These are phyloP conservation scores for Chymomyza costata DNA, from an alignment of 1,140 invertebrate species.

Conservation along the genomic window DNA sequence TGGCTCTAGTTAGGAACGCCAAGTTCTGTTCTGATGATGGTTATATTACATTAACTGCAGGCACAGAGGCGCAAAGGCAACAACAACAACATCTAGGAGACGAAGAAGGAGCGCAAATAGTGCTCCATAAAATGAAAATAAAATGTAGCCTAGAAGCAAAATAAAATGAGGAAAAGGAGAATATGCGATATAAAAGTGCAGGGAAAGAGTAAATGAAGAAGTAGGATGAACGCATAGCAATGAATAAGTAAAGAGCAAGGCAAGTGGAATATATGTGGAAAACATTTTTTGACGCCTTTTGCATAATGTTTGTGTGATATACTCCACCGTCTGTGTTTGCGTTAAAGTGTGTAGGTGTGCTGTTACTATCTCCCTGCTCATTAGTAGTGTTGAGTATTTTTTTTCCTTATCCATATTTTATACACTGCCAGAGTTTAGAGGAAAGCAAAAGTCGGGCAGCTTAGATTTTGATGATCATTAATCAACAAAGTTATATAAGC, in stretches of 20 bases:
- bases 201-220: slow-evolving; percentile 20
- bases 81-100: slow-evolving; percentile 37
- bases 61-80: slow-evolving; percentile 6
- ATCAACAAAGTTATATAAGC: too few species aligned
- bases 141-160: slow-evolving; percentile 51
- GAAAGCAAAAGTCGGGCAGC: too few species aligned
- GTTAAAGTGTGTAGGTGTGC: slow-evolving; percentile 6
- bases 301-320: slow-evolving; percentile 8
- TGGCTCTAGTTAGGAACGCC: not conserved
- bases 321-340: too few species aligned
- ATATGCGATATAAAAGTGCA: too few species aligned
- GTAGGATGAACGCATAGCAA: too few species aligned
- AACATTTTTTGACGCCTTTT: slow-evolving; percentile 21
- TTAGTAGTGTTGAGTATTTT: slow-evolving; percentile 44
- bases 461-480: too few species aligned
- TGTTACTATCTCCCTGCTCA: slow-evolving; percentile 34
- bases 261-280: slow-evolving; percentile 12
- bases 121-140: slow-evolving; percentile 64
- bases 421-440: too few species aligned
- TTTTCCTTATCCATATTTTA: too few species aligned
- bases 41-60: slow-evolving; percentile 68
- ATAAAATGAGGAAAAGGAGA: not conserved
- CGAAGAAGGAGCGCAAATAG: slow-evolving; percentile 45
- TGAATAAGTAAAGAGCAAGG: slow-evolving; percentile 53
- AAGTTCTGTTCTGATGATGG: slow-evolving; percentile 51